phyloP scores from a whole-genome alignment of 2,113 vertebrate genomes.

The Alectura lathami region DNA sequence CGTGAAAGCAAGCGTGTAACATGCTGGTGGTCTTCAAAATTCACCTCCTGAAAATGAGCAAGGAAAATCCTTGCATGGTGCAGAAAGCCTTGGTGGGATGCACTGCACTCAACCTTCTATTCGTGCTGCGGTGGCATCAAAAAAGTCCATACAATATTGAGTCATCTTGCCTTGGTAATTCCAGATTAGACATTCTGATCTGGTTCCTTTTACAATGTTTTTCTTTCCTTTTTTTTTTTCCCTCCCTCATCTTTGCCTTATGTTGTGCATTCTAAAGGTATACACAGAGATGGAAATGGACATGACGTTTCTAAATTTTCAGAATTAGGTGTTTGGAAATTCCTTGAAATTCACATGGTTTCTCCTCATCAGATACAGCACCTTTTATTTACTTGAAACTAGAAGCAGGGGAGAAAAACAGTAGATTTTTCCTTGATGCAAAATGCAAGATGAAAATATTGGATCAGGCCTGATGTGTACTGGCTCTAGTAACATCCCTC shows the following conservation, averaged over 20 bases:
- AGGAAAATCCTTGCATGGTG: neutral
- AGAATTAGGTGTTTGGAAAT: neutral
- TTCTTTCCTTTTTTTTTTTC: neutral
- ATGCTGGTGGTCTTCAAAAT: neutral
- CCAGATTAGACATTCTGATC: neutral
- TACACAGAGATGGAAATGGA: neutral
- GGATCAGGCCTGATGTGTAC: neutral
- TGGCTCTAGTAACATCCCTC: neutral
- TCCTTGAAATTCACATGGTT: neutral
- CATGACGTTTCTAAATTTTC: neutral
- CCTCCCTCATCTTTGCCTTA: neutral
- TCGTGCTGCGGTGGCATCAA: neutral
- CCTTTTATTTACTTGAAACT: neutral
- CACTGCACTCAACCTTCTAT: fast-evolving
- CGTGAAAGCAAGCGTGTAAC: neutral
- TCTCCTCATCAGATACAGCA: neutral
- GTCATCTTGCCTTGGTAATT: neutral
- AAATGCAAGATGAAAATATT: neutral
- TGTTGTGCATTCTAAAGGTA: no score
- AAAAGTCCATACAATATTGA: neutral
- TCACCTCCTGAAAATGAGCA: neutral
- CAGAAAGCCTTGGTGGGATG: neutral
- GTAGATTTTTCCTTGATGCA: neutral
- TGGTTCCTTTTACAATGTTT: neutral
- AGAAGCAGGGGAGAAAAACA: neutral